These are phyloP conservation scores for Cotesia typhae DNA, from an alignment of 1,140 invertebrate species.

Conservation along the genomic window DNA sequence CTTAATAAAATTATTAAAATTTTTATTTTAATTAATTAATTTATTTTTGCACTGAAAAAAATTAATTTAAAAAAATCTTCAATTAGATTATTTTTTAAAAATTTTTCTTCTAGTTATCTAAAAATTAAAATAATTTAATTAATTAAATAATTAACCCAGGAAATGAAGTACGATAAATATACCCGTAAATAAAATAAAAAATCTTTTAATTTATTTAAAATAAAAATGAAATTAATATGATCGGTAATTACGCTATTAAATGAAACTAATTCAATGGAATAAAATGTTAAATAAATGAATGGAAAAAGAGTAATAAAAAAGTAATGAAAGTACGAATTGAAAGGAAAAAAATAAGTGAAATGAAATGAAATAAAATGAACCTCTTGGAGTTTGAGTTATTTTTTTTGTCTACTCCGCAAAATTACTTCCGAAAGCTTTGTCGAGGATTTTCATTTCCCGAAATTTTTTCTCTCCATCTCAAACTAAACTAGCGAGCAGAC, in stretches of 20 bases:
- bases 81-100: too few relatives aligned
- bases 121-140: too few relatives aligned
- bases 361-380: not conserved
- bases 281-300: not conserved
- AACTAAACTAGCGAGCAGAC: not conserved
- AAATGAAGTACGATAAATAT: too few relatives aligned
- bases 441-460: slow-evolving; percentile 30
- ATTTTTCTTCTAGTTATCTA: too few relatives aligned
- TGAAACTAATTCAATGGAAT: not conserved
- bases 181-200: too few relatives aligned
- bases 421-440: slow-evolving; percentile 36
- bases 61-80: too few relatives aligned
- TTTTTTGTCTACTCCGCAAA: slow-evolving; percentile 24
- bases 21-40: too few relatives aligned
- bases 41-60: too few relatives aligned
- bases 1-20: too few relatives aligned
- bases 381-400: slow-evolving; percentile 22
- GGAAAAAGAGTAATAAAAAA: not conserved
- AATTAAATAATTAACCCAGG: too few relatives aligned
- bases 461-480: slow-evolving; percentile 22
- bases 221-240: too few relatives aligned
- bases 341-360: not conserved
- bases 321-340: not conserved
- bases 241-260: not conserved
- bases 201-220: too few relatives aligned